Percentiles rank a stretch among this genome's conserved stretches.
Evolutionary conservation across 53 echinoderm and acorn worm species (phyloP).

Genomic region (Antedon mediterranea): DNA sequence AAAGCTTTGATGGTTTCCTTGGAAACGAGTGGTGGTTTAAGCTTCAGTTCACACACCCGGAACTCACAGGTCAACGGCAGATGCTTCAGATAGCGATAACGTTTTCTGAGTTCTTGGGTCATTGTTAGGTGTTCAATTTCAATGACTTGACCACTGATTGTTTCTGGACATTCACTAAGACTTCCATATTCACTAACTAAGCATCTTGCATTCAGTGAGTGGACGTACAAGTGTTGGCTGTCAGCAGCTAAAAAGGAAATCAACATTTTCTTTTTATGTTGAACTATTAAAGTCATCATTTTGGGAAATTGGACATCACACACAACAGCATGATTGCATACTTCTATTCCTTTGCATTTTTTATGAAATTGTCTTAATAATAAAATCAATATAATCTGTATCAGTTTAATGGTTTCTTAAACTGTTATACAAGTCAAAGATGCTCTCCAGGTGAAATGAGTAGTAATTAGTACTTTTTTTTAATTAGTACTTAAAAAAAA

Average conservation of each 20-base stretch:
- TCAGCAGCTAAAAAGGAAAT: conserved; percentile 47
- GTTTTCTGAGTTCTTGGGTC: conserved; percentile 63
- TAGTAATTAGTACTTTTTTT: no score
- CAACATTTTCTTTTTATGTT: no score
- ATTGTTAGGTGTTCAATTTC: conserved; percentile 73
- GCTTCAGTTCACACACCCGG: conserved; percentile 68
- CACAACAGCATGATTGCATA: no score
- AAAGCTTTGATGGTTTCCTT: conserved; percentile 52
- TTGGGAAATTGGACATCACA: no score
- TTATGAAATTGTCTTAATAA: no score
- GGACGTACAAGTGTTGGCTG: conserved; percentile 74
- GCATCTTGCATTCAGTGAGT: conserved; percentile 77
- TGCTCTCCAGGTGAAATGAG: no score
- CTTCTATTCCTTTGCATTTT: no score
- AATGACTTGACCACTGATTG: conserved; percentile 70
- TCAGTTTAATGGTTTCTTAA: no score
- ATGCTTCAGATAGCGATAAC: conserved; percentile 65
- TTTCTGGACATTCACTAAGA: conserved; percentile 57
- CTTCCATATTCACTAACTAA: conserved; percentile 75
- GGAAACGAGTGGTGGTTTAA: conserved; percentile 62
- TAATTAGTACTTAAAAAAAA: no score
- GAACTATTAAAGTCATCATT: no score
- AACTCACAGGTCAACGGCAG: conserved; percentile 87
- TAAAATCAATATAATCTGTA: no score
- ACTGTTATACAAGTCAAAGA: no score